A percentile compares a stretch with the other conserved stretches of the same genome.
These are phyloP conservation scores for Maconellicoccus hirsutus DNA, from an alignment of 1,140 invertebrate genomes.

Conservation along the genomic window DNA sequence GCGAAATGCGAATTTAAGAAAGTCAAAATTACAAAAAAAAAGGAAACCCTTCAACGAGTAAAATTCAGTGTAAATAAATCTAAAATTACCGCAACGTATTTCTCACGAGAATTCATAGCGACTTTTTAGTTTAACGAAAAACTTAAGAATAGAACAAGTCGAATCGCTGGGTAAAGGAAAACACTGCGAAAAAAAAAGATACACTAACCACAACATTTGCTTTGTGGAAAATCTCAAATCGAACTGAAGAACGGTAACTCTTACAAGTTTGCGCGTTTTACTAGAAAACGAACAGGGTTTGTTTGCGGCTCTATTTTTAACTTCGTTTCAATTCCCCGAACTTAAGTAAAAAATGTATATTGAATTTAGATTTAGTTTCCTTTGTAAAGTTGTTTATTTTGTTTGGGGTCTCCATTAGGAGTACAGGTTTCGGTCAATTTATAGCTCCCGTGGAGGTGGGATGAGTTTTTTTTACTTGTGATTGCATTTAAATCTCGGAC, in stretches of 20 bases:
- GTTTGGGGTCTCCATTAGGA: not conserved
- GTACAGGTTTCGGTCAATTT: not conserved
- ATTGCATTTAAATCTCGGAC: too few relatives aligned
- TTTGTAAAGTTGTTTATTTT: slow-evolving; percentile 5
- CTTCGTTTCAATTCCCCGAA: slow-evolving; percentile 7
- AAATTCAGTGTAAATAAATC: too few relatives aligned
- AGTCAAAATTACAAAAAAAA: too few relatives aligned
- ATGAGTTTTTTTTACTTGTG: too few relatives aligned
- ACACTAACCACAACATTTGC: not conserved
- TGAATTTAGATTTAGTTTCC: slow-evolving; percentile 5
- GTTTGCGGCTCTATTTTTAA: not conserved
- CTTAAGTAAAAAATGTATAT: slow-evolving; percentile 6
- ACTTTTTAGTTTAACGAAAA: not conserved
- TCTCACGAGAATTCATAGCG: not conserved
- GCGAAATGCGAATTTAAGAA: too few relatives aligned
- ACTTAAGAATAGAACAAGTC: not conserved
- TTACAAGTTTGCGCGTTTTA: not conserved
- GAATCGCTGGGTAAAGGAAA: not conserved
- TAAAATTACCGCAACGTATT: not conserved
- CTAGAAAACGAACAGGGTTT: not conserved
- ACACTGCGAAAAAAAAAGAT: not conserved
- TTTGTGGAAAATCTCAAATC: not conserved
- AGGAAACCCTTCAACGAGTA: too few relatives aligned
- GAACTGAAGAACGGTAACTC: not conserved
- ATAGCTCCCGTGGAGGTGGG: not conserved